Conservation (phyloP, 2,797 vertebrate genomes). For the Phataginus tricuspis region DNA sequence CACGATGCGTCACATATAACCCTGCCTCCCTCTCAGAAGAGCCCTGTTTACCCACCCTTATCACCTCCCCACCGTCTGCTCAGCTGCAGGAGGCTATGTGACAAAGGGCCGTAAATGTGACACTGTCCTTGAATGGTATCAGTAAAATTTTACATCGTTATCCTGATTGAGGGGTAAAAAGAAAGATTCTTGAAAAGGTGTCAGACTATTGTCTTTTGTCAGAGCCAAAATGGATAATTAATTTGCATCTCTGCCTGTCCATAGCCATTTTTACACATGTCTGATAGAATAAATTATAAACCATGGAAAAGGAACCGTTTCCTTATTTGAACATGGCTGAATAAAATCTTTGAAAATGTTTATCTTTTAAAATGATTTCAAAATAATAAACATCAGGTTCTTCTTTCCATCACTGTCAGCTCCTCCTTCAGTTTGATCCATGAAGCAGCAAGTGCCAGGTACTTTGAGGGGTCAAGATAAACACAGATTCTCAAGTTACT, state of each 20-base stretch:
- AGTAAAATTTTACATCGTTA: conserved; percentile 63
- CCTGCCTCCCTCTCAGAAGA: neutral
- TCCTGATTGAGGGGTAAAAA: neutral
- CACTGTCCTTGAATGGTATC: conserved; percentile 49
- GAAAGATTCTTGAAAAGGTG: conserved; percentile 54
- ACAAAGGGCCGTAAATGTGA: neutral
- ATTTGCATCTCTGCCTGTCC: conserved; percentile 67
- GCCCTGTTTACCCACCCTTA: conserved; percentile 36
- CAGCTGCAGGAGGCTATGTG: neutral
- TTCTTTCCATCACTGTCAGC: neutral
- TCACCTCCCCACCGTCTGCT: conserved; percentile 37
- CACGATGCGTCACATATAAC: neutral
- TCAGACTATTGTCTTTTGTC: conserved; percentile 69
- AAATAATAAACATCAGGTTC: conserved; percentile 23
- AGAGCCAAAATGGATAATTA: conserved; percentile 72
- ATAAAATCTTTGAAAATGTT: conserved; percentile 50
- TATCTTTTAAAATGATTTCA: conserved; percentile 10
- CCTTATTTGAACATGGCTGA: neutral
- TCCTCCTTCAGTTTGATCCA: neutral
- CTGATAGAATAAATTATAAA: conserved; percentile 66
- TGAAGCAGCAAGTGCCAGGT: neutral
- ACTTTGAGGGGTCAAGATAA: neutral
- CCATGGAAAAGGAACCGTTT: conserved; percentile 15
- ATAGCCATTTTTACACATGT: conserved; percentile 64
- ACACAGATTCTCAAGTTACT: neutral